Evolutionary conservation across 2,113 vertebrate species (phyloP).

Genomic region (Centrocercus urophasianus): DNA sequence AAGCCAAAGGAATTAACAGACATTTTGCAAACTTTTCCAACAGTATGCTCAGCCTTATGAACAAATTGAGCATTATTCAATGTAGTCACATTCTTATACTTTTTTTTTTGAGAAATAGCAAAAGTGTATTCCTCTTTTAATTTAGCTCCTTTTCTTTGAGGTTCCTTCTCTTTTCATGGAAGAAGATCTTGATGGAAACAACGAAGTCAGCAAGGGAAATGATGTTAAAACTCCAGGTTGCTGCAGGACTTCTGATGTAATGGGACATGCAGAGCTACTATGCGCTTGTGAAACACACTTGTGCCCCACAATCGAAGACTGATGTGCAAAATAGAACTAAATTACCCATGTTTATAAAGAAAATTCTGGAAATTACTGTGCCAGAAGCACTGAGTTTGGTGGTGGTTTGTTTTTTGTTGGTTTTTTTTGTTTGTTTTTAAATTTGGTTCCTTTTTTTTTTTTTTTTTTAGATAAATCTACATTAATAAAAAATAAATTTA

Average conservation of each 20-base stretch:
- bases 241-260: background rate
- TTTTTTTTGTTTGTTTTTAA: background rate
- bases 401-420: no score
- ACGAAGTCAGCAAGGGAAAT: background rate
- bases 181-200: background rate
- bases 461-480: background rate
- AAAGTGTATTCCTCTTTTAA: background rate
- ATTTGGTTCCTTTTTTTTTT: background rate
- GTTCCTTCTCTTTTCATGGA: background rate
- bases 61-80: background rate
- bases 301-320: background rate
- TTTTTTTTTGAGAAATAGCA: background rate
- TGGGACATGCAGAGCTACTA: background rate
- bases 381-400: background rate
- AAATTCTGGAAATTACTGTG: background rate
- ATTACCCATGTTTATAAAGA: background rate
- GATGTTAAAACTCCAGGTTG: background rate
- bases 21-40: background rate
- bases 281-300: background rate
- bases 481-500: background rate
- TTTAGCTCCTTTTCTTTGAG: background rate
- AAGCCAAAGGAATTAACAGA: conserved; percentile 23
- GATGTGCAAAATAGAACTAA: background rate
- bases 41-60: background rate
- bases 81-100: background rate